Conservation (phyloP, 1,140 invertebrate species). For the Papilio xuthus region DNA sequence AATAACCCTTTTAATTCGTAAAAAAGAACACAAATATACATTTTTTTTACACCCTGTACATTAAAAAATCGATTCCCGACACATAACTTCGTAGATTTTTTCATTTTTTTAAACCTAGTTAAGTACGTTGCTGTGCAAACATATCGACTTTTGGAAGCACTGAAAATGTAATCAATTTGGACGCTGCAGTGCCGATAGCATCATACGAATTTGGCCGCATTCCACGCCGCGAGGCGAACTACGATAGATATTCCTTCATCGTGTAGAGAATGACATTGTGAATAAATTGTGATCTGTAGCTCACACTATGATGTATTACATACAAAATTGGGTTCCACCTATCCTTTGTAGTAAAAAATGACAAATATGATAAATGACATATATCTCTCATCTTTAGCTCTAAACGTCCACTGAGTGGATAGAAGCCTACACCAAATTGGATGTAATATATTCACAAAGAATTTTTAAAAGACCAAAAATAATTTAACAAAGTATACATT, state of each 20-base stretch:
- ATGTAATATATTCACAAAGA: no score
- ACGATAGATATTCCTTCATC: conserved; percentile 33
- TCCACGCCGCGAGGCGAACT: conserved; percentile 31
- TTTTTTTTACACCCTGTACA: neutral
- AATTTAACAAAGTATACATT: no score
- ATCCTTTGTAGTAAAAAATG: neutral
- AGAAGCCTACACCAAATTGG: no score
- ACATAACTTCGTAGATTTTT: conserved; percentile 7
- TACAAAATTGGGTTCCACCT: neutral
- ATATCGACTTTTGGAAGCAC: conserved; percentile 31
- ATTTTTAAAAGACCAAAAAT: neutral
- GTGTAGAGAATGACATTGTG: conserved; percentile 28
- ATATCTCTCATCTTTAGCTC: no score
- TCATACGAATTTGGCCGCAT: conserved; percentile 33
- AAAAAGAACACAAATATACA: neutral
- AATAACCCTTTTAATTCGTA: no score
- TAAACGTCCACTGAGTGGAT: no score
- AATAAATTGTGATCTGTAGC: conserved; percentile 27
- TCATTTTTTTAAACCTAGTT: conserved; percentile 16
- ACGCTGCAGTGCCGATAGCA: conserved; percentile 30
- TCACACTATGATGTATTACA: conserved; percentile 12
- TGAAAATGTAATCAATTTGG: conserved; percentile 36
- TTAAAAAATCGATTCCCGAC: neutral
- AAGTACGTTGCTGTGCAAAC: conserved; percentile 18
- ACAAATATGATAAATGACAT: neutral